Evolutionary conservation across 2,113 vertebrate genomes (phyloP), one percentile per base, ranked within the genome.

Genomic region (Eudyptes chrysolophus): DNA sequence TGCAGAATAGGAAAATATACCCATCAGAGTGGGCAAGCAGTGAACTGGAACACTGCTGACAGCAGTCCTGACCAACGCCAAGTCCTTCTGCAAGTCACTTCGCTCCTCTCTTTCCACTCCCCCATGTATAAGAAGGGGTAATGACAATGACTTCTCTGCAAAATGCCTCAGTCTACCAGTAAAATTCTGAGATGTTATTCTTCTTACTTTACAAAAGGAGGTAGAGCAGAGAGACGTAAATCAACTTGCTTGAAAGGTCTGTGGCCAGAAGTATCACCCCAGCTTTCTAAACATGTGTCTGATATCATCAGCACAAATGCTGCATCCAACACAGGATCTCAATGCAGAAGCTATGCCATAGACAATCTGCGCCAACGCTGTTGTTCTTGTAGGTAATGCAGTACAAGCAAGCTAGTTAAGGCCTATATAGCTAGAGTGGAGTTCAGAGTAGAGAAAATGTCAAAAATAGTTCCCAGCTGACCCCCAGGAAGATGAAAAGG

Each of bases 21-120:
- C 62, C 93, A 94, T 89, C 70, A 61, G 74, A 91, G 75, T 16
- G 49, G 75, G 78, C 62, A 80, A 87, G 87, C 96, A 95, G 58
- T 48, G 93, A 92, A 96, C 84, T 92, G 89, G 92, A 95, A 96
- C 95, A 77, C 78, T 30, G 60, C 62, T 88, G 81, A 82, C 60
- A 79, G 44, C 89, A 69, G 24, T 52, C 65, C 62, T 85, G 84
- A 79, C 86, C 78, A 55, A 68, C 2, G 0, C 20, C 1, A 2
- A 74, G 51, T 74, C 80, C 69, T 82, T 51, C 34, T 42, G 16
- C 80, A 94, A 89, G 88, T 51, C 75, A 76, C 36, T 70, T 80
- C 5, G 5, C 61, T 79, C 66, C 40, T 83, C 61, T 80, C 26
- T 58, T 81, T 74, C 91, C 32, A 26, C 54, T 75, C 79, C 76